Evolutionary conservation across 2,797 vertebrate species (phyloP), one percentile per base, ranked within the genome.

Genomic region (Gadopsis marmoratus): DNA sequence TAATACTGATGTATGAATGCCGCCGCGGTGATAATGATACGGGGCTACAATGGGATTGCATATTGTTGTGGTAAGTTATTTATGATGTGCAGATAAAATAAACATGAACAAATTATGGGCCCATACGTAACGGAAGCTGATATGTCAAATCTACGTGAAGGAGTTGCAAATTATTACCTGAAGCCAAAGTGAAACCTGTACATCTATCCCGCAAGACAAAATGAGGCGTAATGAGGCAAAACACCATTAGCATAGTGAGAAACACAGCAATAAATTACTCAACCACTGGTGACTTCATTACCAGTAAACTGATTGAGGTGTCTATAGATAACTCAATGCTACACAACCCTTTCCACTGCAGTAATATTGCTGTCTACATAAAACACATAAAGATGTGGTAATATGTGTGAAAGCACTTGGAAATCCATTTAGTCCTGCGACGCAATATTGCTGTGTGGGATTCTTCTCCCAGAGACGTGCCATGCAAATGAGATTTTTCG

Each of bases 361-460:
- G 86, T 76, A 74, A 87, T 91, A 91, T 88, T 62, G 69, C 68
- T 4, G 75, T 87, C 90, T 79, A 76, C 79, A 84, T 89, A 88
- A 91, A 90, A 90, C 61, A 68, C 90, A 90, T 92, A 87, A 93
- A 91, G 86, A 90, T 77, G 75, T 62, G 70, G 86, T 92, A 91
- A 93, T 91, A 71, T 85, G 86, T 66, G 86, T 73, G 79, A 78
- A 88, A 79, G 91, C 84, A 85, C 85, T 89, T 29, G 63, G 82
- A 92, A 93, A 94, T 91, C 89, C 89, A 94, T 92, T 94, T 93
- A 92, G 80, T 83, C 74, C 68, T 56, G 73, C 86, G 58, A 87
- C 82, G 86, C 86, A 91, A 91, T 93, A 92, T 91, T 79, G 86
- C 78, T 62, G 66, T 45, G 89, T 72, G 71, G 85, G 81, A 68